Evolutionary conservation across 2,888 invertebrate genomes (phyloP).

Genomic region (Aspidiotus destructor): DNA sequence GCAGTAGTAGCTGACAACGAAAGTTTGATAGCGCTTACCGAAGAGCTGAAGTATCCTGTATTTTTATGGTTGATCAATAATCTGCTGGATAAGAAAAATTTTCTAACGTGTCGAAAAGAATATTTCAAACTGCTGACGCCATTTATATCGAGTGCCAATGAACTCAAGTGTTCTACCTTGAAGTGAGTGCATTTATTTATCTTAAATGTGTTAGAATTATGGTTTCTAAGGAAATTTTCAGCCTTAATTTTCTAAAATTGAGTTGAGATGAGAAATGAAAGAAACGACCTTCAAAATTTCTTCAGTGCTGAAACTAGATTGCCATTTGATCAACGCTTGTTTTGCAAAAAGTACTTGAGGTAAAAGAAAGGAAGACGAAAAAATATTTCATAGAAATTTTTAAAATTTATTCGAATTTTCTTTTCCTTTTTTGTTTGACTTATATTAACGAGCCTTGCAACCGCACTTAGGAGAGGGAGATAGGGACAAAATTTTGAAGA

Average conservation of each 20-base stretch:
- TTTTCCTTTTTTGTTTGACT: neutral
- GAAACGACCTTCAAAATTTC: too few relatives aligned
- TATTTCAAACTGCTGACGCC: neutral
- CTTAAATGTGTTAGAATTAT: neutral
- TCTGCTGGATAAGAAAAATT: neutral
- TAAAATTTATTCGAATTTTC: neutral
- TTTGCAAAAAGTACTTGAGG: neutral
- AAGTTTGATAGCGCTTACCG: neutral
- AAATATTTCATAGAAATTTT: neutral
- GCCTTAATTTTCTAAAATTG: too few relatives aligned
- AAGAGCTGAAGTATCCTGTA: neutral
- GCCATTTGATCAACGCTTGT: too few relatives aligned
- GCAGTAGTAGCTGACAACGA: neutral
- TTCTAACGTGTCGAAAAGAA: neutral
- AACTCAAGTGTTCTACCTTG: neutral
- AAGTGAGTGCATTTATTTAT: neutral
- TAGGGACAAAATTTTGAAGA: neutral
- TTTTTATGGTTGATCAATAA: neutral
- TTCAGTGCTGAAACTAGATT: too few relatives aligned
- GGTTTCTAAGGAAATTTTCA: too few relatives aligned
- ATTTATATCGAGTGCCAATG: neutral
- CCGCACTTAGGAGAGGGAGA: neutral
- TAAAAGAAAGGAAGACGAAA: neutral
- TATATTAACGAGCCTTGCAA: neutral
- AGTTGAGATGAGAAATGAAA: too few relatives aligned